A percentile compares a stretch with the other conserved stretches of the same genome.
Conservation (phyloP, 2,888 invertebrate species). For the Meghimatium bilineatum region DNA sequence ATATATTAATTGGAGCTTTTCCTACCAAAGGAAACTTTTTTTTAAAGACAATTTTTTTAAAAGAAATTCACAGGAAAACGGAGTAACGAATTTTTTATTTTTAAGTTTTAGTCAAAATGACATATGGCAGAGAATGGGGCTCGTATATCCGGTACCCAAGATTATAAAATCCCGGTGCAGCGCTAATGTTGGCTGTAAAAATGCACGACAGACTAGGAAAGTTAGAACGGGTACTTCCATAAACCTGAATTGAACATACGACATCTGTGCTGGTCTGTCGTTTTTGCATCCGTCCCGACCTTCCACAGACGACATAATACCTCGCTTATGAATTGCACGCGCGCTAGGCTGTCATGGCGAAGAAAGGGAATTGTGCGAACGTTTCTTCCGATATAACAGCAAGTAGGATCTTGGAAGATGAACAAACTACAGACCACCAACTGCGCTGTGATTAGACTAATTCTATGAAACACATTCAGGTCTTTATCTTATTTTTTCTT, state of each 20-base stretch:
- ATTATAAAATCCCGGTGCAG: no score
- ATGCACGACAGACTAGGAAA: background rate
- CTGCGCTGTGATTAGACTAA: background rate
- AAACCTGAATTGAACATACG: background rate
- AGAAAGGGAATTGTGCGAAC: background rate
- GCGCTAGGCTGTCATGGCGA: background rate
- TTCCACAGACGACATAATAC: background rate
- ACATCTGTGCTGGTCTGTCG: background rate
- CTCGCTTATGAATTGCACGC: background rate
- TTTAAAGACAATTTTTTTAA: no score
- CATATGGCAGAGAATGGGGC: no score
- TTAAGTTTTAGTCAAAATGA: no score
- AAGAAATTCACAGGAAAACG: no score
- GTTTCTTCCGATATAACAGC: background rate
- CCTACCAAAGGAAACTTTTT: no score
- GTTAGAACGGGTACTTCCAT: background rate
- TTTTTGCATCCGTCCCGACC: background rate
- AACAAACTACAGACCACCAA: background rate
- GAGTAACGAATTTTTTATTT: no score
- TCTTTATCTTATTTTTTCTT: no score
- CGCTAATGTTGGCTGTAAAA: background rate
- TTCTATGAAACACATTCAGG: no score
- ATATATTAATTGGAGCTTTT: no score
- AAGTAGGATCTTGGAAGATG: background rate
- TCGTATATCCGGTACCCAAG: no score